These are phyloP conservation scores for Poicephalus meyeri DNA, from an alignment of 2,113 vertebrate species.

Conservation along the genomic window DNA sequence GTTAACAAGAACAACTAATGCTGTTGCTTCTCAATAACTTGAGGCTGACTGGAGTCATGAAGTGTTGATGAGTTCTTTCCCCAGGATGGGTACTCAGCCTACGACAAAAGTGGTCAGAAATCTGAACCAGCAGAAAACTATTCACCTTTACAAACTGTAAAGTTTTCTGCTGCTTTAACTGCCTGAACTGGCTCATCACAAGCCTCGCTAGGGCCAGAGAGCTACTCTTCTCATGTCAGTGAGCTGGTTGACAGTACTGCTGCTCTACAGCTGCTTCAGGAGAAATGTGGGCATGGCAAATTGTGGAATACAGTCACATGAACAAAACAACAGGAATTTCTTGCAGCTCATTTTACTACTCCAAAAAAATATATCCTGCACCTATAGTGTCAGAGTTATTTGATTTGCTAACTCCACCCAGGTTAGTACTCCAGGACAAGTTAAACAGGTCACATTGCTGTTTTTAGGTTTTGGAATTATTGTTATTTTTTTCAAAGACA, in stretches of 20 bases:
- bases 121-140: neutral
- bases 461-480: neutral
- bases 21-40: neutral
- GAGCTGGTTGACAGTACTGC: neutral
- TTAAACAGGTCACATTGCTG: neutral
- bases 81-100: neutral
- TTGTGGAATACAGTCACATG: neutral
- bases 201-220: accelerated
- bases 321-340: neutral
- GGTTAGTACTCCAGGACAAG: neutral
- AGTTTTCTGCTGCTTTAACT: neutral
- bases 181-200: accelerated
- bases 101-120: accelerated
- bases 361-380: neutral
- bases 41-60: neutral
- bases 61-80: neutral
- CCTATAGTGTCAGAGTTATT: neutral
- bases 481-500: neutral
- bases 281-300: neutral
- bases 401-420: neutral
- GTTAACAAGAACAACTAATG: neutral
- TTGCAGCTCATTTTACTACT: neutral
- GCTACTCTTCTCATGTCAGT: neutral
- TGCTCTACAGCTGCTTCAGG: neutral
- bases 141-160: neutral